Percentiles rank a stretch among this genome's conserved stretches.
Evolutionary conservation across 2,888 invertebrate species (phyloP).

Genomic region (Erannis defoliaria): DNA sequence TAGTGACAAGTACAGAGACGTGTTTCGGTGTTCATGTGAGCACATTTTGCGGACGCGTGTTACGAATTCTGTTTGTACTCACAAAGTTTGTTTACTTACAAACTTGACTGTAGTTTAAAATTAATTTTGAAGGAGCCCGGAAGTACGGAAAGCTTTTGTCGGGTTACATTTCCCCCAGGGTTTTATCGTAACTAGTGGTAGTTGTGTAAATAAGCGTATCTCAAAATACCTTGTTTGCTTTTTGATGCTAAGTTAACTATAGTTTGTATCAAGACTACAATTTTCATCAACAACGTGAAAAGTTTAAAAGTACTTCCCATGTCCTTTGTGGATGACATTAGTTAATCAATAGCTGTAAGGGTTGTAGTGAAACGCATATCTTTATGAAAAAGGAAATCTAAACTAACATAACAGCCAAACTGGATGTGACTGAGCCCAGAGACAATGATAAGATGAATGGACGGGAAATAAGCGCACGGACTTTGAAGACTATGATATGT

Average conservation of each 20-base stretch:
- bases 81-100: constrained; percentile 39
- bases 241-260: constrained; percentile 3
- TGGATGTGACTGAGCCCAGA: too few species aligned
- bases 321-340: neutral
- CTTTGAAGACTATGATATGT: too few species aligned
- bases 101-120: constrained; percentile 38
- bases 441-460: too few species aligned
- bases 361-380: too few species aligned
- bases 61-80: constrained; percentile 41
- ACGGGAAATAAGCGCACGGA: too few species aligned
- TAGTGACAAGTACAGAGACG: constrained; percentile 41
- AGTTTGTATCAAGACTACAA: neutral
- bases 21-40: constrained; percentile 43
- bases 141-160: constrained; percentile 35
- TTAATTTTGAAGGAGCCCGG: constrained; percentile 36
- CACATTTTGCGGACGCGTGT: constrained; percentile 44
- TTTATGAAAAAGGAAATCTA: too few species aligned
- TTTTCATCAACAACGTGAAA: too few species aligned
- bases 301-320: too few species aligned
- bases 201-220: constrained; percentile 11
- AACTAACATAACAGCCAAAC: too few species aligned
- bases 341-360: neutral
- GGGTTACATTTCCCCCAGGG: constrained; percentile 24
- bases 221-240: constrained; percentile 13
- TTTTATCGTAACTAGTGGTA: constrained; percentile 17